Conservation (phyloP, 1,140 invertebrate species). For the Platyscapa corneri region DNA sequence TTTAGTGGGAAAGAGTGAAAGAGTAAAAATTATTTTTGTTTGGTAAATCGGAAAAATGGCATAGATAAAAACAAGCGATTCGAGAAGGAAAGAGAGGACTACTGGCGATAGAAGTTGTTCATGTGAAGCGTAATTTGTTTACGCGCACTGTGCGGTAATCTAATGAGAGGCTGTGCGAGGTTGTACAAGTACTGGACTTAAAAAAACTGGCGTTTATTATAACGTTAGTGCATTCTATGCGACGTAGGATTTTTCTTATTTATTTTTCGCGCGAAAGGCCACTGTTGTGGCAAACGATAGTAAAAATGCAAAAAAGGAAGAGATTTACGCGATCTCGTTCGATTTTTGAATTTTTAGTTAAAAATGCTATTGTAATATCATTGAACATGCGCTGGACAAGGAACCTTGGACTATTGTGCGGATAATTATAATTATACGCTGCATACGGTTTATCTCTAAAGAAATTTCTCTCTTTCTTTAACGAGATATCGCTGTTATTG, state of each 20-base stretch:
- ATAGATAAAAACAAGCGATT: conserved; percentile 2
- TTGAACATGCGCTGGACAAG: conserved; percentile 19
- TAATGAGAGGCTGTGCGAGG: conserved; percentile 32
- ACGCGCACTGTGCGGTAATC: conserved; percentile 29
- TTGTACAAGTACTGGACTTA: conserved; percentile 11
- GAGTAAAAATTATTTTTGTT: background rate
- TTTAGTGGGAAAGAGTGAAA: background rate
- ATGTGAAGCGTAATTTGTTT: conserved; percentile 43
- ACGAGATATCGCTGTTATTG: conserved; percentile 13
- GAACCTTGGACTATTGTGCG: conserved; percentile 39
- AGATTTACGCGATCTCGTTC: background rate
- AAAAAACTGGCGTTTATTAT: conserved; percentile 11
- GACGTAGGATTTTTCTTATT: conserved; percentile 13
- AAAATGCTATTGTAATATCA: conserved; percentile 29
- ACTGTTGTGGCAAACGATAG: background rate
- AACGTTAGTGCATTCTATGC: background rate
- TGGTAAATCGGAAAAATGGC: conserved; percentile 11
- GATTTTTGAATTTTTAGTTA: conserved; percentile 15
- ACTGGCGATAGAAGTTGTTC: background rate
- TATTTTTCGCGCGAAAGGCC: conserved; percentile 29
- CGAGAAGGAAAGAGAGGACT: conserved; percentile 19
- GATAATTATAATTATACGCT: conserved; percentile 31
- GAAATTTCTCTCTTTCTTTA: conserved; percentile 33
- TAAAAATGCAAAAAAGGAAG: background rate
- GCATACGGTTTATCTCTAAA: background rate